These are phyloP conservation scores for Xiphorhynchus elegans DNA, from an alignment of 2,113 vertebrate genomes.

Conservation along the genomic window DNA sequence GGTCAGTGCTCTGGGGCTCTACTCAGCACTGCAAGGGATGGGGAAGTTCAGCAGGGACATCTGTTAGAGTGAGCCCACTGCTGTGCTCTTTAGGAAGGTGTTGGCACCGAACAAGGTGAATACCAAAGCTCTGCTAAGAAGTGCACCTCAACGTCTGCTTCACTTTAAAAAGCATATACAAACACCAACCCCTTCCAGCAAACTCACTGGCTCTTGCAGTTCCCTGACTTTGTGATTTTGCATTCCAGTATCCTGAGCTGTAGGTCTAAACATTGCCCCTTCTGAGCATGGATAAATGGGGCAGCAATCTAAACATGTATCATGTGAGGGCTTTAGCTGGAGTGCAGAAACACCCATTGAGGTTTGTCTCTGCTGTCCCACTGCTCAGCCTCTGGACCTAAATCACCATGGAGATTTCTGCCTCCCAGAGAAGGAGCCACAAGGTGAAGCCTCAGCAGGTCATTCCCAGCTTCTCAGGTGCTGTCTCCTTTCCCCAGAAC, in stretches of 20 bases:
- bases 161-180: not conserved
- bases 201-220: not conserved
- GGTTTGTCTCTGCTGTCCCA: not conserved
- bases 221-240: not conserved
- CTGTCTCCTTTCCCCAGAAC: conserved; percentile 79
- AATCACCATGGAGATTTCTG: not conserved
- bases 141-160: fast-evolving
- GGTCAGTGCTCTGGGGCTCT: conserved; percentile 74
- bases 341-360: not conserved
- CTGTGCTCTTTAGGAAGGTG: not conserved
- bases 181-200: not conserved
- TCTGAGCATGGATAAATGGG: not conserved
- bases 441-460: not conserved
- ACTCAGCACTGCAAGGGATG: not conserved
- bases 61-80: not conserved
- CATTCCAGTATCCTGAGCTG: not conserved
- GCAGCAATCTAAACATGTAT: not conserved
- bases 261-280: not conserved
- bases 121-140: not conserved
- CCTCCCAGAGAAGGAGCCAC: not conserved
- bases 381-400: not conserved
- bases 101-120: not conserved
- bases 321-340: not conserved
- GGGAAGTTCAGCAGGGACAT: not conserved
- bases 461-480: not conserved